phyloP scores from a whole-genome alignment of 2,113 vertebrate genomes.

The Opisthocomus hoazin region DNA sequence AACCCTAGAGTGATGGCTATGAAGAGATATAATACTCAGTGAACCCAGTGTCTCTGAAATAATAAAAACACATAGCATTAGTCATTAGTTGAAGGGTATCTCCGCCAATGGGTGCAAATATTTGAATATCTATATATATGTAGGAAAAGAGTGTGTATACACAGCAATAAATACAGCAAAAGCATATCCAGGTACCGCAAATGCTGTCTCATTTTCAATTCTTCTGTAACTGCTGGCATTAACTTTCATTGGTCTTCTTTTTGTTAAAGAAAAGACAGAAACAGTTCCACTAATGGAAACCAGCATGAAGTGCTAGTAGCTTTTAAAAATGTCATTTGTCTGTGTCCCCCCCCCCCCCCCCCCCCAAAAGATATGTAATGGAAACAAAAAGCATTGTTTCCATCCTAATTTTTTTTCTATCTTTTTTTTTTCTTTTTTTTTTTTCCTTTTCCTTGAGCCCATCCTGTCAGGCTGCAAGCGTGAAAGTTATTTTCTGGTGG shows the following conservation, averaged over 20 bases:
- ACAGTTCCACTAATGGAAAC: conserved; percentile 47
- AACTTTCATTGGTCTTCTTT: not conserved
- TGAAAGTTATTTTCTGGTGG: conserved; percentile 90
- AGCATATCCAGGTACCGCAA: not conserved
- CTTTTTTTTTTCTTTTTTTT: not conserved
- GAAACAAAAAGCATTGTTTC: conserved; percentile 86
- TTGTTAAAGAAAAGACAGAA: conserved; percentile 61
- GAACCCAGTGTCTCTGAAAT: not conserved
- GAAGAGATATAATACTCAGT: not conserved
- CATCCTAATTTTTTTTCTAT: not conserved
- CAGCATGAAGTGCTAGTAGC: conserved; percentile 31
- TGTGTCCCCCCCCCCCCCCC: not conserved
- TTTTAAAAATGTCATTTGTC: not conserved
- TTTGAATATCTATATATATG: not conserved
- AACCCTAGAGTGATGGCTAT: not conserved
- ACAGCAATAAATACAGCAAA: not conserved
- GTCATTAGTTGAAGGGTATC: not conserved
- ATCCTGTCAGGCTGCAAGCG: conserved; percentile 88
- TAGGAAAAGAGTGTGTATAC: not conserved
- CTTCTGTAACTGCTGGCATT: not conserved
- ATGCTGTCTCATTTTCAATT: not conserved
- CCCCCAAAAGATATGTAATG: conserved; percentile 54
- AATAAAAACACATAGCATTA: not conserved
- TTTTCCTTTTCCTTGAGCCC: conserved; percentile 70
- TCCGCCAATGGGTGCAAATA: not conserved